Conservation (phyloP, 2,797 vertebrate species). For the Coregonus ussuriensis region DNA sequence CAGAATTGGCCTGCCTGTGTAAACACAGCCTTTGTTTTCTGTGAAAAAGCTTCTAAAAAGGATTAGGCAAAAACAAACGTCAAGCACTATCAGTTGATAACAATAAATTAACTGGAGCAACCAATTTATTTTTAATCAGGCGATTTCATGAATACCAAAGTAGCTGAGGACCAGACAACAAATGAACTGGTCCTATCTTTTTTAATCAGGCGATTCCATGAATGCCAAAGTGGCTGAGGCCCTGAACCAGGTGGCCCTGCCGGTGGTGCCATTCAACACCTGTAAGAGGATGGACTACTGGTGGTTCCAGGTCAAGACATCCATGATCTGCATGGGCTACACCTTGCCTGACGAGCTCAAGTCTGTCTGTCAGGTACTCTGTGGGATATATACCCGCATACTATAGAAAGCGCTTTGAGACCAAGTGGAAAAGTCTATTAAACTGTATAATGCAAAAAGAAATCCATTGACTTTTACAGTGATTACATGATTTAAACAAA, state of each 20-base stretch:
- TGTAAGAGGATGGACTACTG: conserved; percentile 79
- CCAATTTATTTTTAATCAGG: neutral
- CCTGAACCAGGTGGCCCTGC: conserved; percentile 79
- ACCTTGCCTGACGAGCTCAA: conserved; percentile 77
- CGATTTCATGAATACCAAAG: no score
- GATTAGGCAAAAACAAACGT: neutral
- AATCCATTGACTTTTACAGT: no score
- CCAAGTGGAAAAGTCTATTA: no score
- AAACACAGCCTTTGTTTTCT: no score
- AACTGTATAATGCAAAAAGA: no score
- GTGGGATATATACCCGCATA: neutral
- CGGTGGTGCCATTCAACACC: conserved; percentile 73
- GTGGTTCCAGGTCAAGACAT: conserved; percentile 82
- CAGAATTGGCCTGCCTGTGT: no score
- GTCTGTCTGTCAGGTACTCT: conserved; percentile 77
- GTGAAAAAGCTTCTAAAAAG: no score
- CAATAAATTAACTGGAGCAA: neutral
- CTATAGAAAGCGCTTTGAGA: no score
- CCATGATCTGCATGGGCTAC: conserved; percentile 82
- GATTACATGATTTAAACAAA: no score
- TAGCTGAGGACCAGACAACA: no score
- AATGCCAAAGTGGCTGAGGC: conserved; percentile 70
- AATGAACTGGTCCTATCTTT: neutral
- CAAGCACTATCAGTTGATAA: neutral
- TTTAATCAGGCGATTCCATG: conserved; percentile 66